Conservation (phyloP, 2,888 invertebrate species). For the Kryphioiulus occultus region DNA sequence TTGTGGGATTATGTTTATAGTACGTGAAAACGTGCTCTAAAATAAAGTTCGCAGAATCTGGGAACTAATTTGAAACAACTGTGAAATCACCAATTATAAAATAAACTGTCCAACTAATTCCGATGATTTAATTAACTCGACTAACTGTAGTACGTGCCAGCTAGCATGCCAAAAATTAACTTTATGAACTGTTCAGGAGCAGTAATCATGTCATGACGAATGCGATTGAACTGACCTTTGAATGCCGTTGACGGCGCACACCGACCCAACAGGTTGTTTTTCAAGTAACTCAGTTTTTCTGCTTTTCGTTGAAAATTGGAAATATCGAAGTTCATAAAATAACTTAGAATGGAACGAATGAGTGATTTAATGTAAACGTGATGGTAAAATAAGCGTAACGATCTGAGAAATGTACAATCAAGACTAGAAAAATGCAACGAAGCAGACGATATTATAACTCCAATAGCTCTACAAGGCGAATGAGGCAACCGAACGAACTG, state of each 20-base stretch:
- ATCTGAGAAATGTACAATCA: not conserved
- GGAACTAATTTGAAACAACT: too few species aligned
- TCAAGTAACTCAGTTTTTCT: conserved; percentile 2
- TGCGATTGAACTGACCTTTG: conserved; percentile 6
- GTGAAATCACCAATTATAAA: too few species aligned
- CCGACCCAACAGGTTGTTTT: conserved; percentile 23
- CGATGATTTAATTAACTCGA: too few species aligned
- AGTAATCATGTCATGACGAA: not conserved
- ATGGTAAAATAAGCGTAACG: conserved; percentile 1
- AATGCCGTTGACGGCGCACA: not conserved
- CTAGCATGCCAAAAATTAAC: not conserved
- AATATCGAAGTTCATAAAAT: conserved; percentile 39
- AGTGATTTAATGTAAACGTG: not conserved
- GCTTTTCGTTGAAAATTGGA: not conserved
- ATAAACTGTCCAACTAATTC: too few species aligned
- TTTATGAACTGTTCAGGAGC: not conserved
- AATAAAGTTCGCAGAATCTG: too few species aligned
- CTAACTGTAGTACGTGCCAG: not conserved
- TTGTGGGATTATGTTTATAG: too few species aligned
- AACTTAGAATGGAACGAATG: conserved; percentile 19
- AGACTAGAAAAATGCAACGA: not conserved
- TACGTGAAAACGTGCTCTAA: too few species aligned
- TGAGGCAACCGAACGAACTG: not conserved
- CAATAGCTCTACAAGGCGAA: not conserved
- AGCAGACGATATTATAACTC: not conserved